phyloP scores from a whole-genome alignment of 2,113 vertebrate genomes.

The Tupaia tana region DNA sequence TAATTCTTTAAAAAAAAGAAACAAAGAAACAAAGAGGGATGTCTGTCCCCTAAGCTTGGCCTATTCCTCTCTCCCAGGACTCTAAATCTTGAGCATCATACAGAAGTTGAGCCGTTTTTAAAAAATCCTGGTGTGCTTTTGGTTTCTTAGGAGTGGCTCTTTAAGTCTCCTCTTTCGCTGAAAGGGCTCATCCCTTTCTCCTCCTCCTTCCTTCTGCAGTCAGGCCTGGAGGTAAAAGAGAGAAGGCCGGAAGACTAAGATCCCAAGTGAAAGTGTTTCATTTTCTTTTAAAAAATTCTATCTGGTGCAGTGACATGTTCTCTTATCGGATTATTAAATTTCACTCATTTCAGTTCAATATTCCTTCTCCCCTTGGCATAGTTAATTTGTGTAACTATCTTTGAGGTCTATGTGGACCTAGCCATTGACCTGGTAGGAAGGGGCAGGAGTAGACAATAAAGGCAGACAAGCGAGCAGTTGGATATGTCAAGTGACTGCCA shows the following conservation, averaged over 20 bases:
- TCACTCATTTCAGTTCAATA: not conserved
- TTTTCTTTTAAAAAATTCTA: slow-evolving; percentile 28
- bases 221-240: not conserved
- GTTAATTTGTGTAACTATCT: not conserved
- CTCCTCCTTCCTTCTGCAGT: not conserved
- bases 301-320: not conserved
- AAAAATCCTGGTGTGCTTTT: not conserved
- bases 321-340: not conserved
- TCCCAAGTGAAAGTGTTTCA: not conserved
- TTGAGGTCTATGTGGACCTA: not conserved
- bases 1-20: no score
- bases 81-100: not conserved
- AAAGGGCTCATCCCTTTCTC: not conserved
- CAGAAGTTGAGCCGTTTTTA: not conserved
- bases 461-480: not conserved
- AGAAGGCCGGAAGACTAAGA: not conserved
- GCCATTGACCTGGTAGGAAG: not conserved
- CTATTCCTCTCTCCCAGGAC: no score
- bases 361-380: not conserved
- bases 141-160: not conserved
- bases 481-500: not conserved
- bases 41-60: not conserved
- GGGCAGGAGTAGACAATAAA: accelerated
- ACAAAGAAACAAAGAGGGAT: not conserved
- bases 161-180: not conserved